These are phyloP conservation scores for Tupaia tana DNA, from an alignment of 2,113 vertebrate species.

Conservation along the genomic window DNA sequence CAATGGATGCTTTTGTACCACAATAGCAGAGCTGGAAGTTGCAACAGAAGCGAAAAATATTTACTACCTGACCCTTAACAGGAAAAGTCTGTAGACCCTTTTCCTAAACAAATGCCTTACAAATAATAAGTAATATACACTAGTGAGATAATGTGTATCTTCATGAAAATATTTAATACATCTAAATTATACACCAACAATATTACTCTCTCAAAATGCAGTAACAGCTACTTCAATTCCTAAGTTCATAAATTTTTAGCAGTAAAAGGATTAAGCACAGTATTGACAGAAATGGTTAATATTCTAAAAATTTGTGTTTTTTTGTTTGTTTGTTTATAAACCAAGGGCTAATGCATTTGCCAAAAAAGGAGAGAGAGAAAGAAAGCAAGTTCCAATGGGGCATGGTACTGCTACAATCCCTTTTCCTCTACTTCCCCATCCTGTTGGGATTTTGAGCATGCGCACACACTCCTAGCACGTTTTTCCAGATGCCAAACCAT, in stretches of 20 bases:
- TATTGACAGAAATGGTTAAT: not conserved
- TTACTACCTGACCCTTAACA: not conserved
- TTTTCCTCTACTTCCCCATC: no score
- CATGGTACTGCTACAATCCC: no score
- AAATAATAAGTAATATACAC: not conserved
- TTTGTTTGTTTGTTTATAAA: no score
- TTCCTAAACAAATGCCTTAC: not conserved
- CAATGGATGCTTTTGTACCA: not conserved
- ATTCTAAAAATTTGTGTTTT: not conserved
- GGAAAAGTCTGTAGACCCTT: not conserved
- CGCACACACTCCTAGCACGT: no score
- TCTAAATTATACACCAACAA: not conserved
- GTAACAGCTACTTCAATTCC: not conserved
- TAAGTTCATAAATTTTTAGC: not conserved
- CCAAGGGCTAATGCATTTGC: no score
- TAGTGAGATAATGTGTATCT: not conserved
- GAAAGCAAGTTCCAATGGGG: no score
- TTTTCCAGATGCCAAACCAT: no score
- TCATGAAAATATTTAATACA: constrained; percentile 21
- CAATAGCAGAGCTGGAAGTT: not conserved
- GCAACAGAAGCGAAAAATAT: not conserved
- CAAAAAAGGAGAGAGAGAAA: no score
- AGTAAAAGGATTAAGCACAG: not conserved
- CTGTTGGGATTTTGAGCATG: no score
- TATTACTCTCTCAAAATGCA: not conserved